Evolutionary conservation across 2,888 invertebrate species (phyloP), one percentile per base, ranked within the genome.

Genomic region (Saturnia pavonia): DNA sequence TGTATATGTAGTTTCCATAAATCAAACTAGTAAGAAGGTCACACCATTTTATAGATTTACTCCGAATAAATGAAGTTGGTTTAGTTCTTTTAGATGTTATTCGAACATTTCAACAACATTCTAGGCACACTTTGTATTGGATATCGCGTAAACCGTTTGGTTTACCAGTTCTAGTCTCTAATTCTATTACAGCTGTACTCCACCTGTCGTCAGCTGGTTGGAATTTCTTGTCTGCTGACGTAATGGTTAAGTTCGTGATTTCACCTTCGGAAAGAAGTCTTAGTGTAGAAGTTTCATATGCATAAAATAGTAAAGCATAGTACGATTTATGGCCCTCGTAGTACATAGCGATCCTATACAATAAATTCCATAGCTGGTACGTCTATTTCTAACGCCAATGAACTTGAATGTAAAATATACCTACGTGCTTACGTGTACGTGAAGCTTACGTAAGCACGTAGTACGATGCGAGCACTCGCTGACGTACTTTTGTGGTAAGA

Each of bases 321-420:
- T 51, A 7, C 51, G 51, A 6, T 25, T 25, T 25, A 57, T 11
- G 22, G 57, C 57, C 25, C 57, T 57, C 57, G 25, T 57, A 57
- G 25, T 14, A 25, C 25, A 0, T 57, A 27, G 14, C 57, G 25
- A 57, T 57, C 25, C 0, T 11, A 25, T 57, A 57, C 57, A 57
- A 69, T 68, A 14, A 68, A 67, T 51, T 40, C 65, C 66, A 65
- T 40, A 66, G 42, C 40, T 40, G 40, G 40, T 40, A 54, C 51
- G 22, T n/a, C 70, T 51, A 48, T 66, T 54, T 67, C 70, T 54
- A 51, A 42, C 66, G 66, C 70, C 70, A 70, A 70, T 70, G 70
- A 70, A 70, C 70, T 70, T 70, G 70, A 70, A 70, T 66, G 42
- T 66, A 69, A 25, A 68, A 68, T 40, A 42, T 66, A 34, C 63